Evolutionary conservation across 2,797 vertebrate species (phyloP), one percentile per base, ranked within the genome.

Genomic region (Danio tinwini): DNA sequence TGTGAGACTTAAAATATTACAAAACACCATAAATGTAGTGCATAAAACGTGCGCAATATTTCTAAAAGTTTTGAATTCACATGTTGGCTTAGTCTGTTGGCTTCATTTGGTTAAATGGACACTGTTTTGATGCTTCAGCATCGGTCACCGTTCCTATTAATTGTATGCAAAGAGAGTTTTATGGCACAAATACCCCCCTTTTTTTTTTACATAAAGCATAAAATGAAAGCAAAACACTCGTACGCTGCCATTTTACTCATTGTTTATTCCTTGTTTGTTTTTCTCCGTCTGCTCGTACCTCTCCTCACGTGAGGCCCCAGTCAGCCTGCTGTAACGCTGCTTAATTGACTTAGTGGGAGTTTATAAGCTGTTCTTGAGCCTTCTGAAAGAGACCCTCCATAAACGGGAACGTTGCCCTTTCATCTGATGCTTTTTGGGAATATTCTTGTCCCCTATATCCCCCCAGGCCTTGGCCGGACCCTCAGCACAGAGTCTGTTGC

Each of bases 291-390:
- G 39, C 40, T 56, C 52, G 0, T 6, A 65, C 78, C 70, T 81
- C 63, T 74, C 79, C 64, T 70, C 70, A 74, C 81, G 74, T 76
- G 76, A 89, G 88, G 88, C 88, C 89, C 90, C 88, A 88, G 85
- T 89, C 79, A 74, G 87, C 86, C 90, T 83, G 78, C 89, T 87
- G 85, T 88, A 88, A 83, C 76, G 74, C 72, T 71, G 59, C 67
- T 56, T 90, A 88, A 92, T 93, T 91, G 88, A 88, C 93, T 92
- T 91, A 91, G 84, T 84, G 78, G 74, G 62, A 84, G 58, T 90
- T 91, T 89, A 90, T 86, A 86, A 88, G 86, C 82, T 83, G 74
- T 80, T 80, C 82, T 82, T 74, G 69, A 64, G 85, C 68, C 70
- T 42, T 76, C 82, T 87, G 78, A 86, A 84, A 80, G 83, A 81